phyloP scores from a whole-genome alignment of 2,888 invertebrate genomes.

The Eucera pruinosa region DNA sequence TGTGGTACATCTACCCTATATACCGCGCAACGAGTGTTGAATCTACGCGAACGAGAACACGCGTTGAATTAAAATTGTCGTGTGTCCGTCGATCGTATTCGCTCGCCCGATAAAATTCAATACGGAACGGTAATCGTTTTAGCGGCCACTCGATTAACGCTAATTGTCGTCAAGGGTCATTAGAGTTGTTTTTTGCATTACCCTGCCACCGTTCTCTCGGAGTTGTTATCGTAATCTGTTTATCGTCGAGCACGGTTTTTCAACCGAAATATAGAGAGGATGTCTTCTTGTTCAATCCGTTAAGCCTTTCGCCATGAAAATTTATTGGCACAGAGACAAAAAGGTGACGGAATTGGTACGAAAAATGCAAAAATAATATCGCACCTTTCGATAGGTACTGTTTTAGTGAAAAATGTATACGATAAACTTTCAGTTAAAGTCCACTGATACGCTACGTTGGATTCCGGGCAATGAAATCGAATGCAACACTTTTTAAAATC shows the following conservation, averaged over 20 bases:
- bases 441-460: no score
- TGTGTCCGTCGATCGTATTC: neutral
- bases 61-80: neutral
- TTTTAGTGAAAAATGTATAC: no score
- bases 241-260: neutral
- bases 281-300: neutral
- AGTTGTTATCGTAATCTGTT: constrained; percentile 1
- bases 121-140: neutral
- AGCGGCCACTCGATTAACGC: constrained; percentile 7
- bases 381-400: no score
- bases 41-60: neutral
- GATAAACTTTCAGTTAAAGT: no score
- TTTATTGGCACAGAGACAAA: no score
- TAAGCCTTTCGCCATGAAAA: no score
- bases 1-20: no score
- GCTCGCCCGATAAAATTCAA: constrained; percentile 2
- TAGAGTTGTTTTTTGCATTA: constrained; percentile 2
- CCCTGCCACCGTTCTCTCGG: neutral
- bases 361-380: no score
- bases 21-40: neutral
- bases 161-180: constrained; percentile 28
- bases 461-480: no score
- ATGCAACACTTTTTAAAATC: no score
- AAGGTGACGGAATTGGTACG: no score
- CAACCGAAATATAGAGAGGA: neutral